A percentile compares a stretch with the other conserved stretches of the same genome.
Evolutionary conservation across 37 sponge, comb jelly and placozoan genomes (phyloP).

Genomic region (Oscarella lobularis): DNA sequence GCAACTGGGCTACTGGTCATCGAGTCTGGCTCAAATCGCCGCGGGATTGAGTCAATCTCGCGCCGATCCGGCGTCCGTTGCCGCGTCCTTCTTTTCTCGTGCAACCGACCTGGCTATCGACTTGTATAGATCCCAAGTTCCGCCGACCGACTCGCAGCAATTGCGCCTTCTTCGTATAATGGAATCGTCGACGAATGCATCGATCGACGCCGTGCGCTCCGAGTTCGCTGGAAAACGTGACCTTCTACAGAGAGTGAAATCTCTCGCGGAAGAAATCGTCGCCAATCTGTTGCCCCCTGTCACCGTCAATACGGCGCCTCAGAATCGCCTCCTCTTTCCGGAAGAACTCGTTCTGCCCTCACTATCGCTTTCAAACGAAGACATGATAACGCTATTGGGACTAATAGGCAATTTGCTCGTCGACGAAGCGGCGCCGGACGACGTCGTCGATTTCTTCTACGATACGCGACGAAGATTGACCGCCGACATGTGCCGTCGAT

Average conservation of each 20-base stretch:
- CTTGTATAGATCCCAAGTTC: background rate
- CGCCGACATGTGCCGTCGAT: background rate
- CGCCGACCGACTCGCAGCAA: background rate
- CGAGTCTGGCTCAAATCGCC: background rate
- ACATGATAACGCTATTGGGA: background rate
- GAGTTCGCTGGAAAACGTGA: no score
- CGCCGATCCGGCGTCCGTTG: background rate
- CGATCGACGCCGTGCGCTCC: no score
- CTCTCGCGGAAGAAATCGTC: no score
- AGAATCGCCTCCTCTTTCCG: background rate
- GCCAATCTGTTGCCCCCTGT: no score
- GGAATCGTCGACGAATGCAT: background rate
- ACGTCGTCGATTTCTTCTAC: background rate
- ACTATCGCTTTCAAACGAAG: background rate
- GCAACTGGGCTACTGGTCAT: background rate
- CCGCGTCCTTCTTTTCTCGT: background rate
- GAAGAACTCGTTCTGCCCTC: background rate
- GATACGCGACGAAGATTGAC: background rate
- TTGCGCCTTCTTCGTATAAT: background rate
- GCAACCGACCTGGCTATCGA: background rate
- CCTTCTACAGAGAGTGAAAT: no score
- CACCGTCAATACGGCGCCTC: no score
- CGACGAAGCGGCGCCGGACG: background rate
- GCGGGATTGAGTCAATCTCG: background rate
- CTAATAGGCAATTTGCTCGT: background rate